phyloP scores from a whole-genome alignment of 2,113 vertebrate species.

The Pedetes capensis region DNA sequence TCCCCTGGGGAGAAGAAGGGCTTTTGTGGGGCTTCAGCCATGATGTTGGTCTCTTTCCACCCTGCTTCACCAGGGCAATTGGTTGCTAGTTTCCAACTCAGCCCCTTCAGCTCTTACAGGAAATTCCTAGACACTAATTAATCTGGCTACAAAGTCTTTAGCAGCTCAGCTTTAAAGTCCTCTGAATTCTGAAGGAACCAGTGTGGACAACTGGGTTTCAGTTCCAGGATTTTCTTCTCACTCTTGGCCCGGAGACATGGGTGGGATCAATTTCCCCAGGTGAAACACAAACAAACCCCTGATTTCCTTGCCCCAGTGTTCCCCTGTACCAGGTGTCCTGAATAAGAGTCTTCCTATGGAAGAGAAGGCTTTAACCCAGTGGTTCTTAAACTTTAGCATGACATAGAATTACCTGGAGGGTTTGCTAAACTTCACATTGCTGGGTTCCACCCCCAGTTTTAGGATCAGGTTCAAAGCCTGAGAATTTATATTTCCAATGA shows the following conservation, averaged over 20 bases:
- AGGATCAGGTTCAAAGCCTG: background rate
- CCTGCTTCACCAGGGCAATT: constrained; percentile 10
- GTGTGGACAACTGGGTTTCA: background rate
- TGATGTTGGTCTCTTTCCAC: background rate
- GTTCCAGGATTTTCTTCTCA: background rate
- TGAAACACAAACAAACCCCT: background rate
- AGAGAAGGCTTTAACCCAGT: background rate
- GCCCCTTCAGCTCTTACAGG: constrained; percentile 49
- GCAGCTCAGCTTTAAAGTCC: constrained; percentile 42
- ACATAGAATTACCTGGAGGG: background rate
- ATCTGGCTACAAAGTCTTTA: constrained; percentile 43
- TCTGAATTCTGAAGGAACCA: constrained; percentile 51
- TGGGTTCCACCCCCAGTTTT: background rate
- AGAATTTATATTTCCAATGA: background rate
- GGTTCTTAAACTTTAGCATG: background rate
- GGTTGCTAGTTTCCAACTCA: constrained; percentile 55
- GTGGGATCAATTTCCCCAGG: background rate
- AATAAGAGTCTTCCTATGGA: background rate
- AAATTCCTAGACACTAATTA: constrained; percentile 67
- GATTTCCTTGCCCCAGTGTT: background rate
- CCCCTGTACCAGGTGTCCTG: background rate
- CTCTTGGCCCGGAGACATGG: background rate
- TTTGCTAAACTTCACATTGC: background rate
- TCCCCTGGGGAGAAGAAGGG: background rate
- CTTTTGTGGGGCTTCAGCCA: background rate